phyloP scores from a whole-genome alignment of 2,888 invertebrate species.

The Oligia strigilis region DNA sequence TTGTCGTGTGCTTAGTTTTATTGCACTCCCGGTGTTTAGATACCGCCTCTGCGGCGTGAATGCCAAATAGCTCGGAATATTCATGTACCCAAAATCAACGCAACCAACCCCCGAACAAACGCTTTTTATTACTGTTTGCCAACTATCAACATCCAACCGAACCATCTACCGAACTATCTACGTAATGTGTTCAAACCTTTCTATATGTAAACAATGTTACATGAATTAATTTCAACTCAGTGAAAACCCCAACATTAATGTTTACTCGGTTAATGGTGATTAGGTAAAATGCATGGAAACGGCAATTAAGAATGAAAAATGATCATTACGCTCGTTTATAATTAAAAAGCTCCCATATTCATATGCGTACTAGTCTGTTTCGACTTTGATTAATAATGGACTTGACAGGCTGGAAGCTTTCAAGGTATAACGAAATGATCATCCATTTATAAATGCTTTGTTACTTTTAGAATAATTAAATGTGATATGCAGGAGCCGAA shows the following conservation, averaged over 20 bases:
- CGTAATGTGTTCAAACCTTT: conserved; percentile 61
- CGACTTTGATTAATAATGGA: conserved; percentile 88
- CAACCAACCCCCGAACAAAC: conserved; percentile 66
- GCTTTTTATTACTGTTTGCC: conserved; percentile 79
- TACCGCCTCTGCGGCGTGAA: conserved; percentile 76
- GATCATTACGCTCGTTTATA: conserved; percentile 86
- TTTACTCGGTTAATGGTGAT: conserved; percentile 84
- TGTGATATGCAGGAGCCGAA: conserved; percentile 44
- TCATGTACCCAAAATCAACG: conserved; percentile 83
- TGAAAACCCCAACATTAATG: conserved; percentile 69
- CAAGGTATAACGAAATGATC: conserved; percentile 76
- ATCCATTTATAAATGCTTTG: conserved; percentile 64
- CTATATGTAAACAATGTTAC: conserved; percentile 56
- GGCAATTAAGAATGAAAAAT: conserved; percentile 90
- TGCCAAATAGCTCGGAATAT: conserved; percentile 84
- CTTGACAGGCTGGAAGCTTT: conserved; percentile 80
- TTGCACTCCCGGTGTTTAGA: conserved; percentile 85
- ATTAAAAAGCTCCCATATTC: conserved; percentile 86
- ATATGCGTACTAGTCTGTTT: conserved; percentile 78
- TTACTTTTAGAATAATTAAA: conserved; percentile 66
- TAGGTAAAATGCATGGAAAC: conserved; percentile 85
- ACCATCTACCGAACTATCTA: conserved; percentile 30
- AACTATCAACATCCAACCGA: conserved; percentile 67
- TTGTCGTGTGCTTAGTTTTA: conserved; percentile 89
- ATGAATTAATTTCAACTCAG: conserved; percentile 68